phyloP scores from a whole-genome alignment of 2,113 vertebrate species.

The Vidua macroura region DNA sequence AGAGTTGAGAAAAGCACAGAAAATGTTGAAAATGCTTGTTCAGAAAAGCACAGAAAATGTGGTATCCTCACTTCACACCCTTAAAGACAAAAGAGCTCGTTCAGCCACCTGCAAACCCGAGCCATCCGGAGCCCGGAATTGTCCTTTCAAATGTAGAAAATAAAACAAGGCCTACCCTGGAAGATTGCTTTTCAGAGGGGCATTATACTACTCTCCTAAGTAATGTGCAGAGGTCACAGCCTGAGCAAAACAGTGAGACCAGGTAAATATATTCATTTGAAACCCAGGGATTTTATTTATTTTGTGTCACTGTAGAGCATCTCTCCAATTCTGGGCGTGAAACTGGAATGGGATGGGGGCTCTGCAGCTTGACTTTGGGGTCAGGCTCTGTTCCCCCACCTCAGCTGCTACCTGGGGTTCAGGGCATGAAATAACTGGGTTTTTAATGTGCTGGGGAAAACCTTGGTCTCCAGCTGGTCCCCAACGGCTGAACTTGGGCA shows the following conservation, averaged over 20 bases:
- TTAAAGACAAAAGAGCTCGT: neutral
- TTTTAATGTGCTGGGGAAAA: neutral
- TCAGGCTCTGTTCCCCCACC: neutral
- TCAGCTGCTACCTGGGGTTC: neutral
- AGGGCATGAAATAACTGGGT: neutral
- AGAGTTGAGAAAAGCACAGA: constrained; percentile 5
- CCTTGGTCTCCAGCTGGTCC: neutral
- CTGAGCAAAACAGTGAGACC: neutral
- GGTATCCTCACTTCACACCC: neutral
- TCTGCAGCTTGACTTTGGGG: neutral
- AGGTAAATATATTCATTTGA: neutral
- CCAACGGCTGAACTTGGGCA: fast-evolving
- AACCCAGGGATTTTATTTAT: neutral
- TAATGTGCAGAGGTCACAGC: neutral
- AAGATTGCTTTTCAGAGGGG: neutral
- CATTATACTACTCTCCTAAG: neutral
- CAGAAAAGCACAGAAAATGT: neutral
- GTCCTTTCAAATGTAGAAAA: neutral
- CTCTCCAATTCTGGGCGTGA: neutral
- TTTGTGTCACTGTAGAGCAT: neutral
- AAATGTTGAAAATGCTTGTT: no score
- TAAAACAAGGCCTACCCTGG: neutral
- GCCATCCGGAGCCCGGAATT: neutral
- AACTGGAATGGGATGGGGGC: neutral
- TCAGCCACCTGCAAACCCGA: neutral